phyloP scores from a whole-genome alignment of 2,797 vertebrate genomes.

The Otus scops region DNA sequence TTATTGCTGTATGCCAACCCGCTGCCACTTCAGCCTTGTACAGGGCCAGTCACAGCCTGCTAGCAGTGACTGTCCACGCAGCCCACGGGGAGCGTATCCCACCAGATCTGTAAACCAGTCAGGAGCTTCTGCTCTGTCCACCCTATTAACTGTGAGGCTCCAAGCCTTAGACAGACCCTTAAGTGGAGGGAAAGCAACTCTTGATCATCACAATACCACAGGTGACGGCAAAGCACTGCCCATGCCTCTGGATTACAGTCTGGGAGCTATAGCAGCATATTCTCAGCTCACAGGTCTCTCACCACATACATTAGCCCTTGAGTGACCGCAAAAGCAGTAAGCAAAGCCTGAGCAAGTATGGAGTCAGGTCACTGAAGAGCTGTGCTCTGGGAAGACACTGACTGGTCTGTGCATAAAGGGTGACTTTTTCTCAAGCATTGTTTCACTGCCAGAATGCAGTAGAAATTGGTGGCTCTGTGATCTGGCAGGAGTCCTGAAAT shows the following conservation, averaged over 20 bases:
- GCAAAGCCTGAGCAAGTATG: fast-evolving
- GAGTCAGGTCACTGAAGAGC: neutral
- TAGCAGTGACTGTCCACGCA: neutral
- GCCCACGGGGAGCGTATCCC: fast-evolving
- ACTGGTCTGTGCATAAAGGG: neutral
- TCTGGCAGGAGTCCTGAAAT: neutral
- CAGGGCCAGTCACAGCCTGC: neutral
- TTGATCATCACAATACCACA: neutral
- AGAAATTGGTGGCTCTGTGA: neutral
- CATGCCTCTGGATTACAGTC: neutral
- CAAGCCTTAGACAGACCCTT: neutral
- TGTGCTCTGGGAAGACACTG: neutral
- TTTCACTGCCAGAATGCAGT: neutral
- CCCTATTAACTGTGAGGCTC: neutral
- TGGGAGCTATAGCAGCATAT: neutral
- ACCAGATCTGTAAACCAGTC: neutral
- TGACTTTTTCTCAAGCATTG: neutral
- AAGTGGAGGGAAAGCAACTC: neutral
- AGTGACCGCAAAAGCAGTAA: neutral
- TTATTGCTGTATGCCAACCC: neutral
- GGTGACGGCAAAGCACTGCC: neutral
- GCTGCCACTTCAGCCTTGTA: neutral
- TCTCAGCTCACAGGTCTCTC: neutral
- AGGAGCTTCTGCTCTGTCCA: neutral
- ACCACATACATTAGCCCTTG: neutral